Evolutionary conservation across 1,140 invertebrate genomes (phyloP).

Genomic region (Trichonephila clavata): DNA sequence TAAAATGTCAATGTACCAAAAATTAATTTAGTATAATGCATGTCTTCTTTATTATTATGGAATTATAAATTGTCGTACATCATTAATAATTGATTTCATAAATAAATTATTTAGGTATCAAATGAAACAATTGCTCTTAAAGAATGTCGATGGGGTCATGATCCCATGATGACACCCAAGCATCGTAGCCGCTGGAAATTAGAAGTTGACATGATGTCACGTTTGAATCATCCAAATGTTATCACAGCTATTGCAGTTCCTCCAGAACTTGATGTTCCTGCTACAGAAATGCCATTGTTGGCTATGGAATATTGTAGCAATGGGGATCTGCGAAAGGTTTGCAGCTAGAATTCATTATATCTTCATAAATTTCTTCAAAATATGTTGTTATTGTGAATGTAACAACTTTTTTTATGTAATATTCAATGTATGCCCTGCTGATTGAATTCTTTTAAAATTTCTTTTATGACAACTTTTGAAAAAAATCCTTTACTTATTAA

Average conservation of each 20-base stretch:
- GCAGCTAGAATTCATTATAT: neutral
- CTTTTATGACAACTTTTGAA: no score
- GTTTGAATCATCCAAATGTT: constrained; percentile 87
- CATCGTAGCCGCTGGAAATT: constrained; percentile 88
- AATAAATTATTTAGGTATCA: constrained; percentile 69
- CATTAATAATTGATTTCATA: no score
- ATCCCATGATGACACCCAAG: constrained; percentile 83
- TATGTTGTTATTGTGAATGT: no score
- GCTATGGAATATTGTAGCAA: constrained; percentile 94
- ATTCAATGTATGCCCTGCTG: no score
- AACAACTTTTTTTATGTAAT: no score
- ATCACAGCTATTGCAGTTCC: constrained; percentile 82
- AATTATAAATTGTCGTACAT: no score
- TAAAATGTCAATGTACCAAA: neutral
- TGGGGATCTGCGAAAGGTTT: constrained; percentile 89
- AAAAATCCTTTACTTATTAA: no score
- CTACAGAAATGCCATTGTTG: constrained; percentile 85
- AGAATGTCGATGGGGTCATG: constrained; percentile 82
- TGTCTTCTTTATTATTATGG: no score
- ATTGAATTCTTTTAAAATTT: no score
- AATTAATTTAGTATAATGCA: neutral
- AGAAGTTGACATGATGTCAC: constrained; percentile 90
- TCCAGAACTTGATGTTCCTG: constrained; percentile 77
- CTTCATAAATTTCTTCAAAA: no score
- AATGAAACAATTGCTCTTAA: constrained; percentile 80